phyloP scores from a whole-genome alignment of 2,888 invertebrate species.

The Drosophila parthenogenetica region DNA sequence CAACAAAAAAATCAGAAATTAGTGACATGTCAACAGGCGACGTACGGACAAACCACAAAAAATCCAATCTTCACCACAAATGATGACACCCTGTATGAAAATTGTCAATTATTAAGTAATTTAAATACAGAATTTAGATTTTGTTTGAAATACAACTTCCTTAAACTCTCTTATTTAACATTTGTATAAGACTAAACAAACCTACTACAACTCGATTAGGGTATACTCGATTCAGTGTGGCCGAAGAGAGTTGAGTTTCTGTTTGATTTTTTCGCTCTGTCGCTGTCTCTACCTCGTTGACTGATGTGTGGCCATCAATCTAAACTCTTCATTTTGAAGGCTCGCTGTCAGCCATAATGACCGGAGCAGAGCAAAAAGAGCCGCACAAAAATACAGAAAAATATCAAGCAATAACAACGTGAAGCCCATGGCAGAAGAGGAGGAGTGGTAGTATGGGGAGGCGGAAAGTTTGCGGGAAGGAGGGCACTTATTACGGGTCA shows the following conservation, averaged over 20 bases:
- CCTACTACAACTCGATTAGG: conserved; percentile 3
- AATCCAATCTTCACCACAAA: conserved; percentile 12
- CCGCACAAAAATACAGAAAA: conserved; percentile 51
- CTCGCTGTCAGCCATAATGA: conserved; percentile 78
- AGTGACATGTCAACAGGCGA: conserved; percentile 76
- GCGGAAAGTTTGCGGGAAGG: conserved; percentile 3
- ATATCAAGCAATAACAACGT: conserved; percentile 39
- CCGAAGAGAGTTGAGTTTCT: neutral
- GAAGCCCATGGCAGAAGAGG: conserved; percentile 1
- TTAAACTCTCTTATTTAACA: neutral
- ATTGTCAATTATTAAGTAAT: neutral
- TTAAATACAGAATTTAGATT: too few species aligned
- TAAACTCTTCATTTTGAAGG: conserved; percentile 81
- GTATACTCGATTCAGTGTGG: conserved; percentile 22
- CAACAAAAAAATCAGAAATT: conserved; percentile 51
- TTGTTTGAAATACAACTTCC: neutral
- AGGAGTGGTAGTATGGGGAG: neutral
- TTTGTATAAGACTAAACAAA: neutral
- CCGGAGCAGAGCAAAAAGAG: conserved; percentile 70
- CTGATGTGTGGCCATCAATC: conserved; percentile 79
- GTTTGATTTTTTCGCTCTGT: conserved; percentile 24
- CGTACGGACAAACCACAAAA: conserved; percentile 37
- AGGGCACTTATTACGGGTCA: conserved; percentile 64
- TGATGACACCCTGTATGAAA: too few species aligned
- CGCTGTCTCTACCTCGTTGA: conserved; percentile 53